These are phyloP conservation scores for Scalopus aquaticus DNA, from an alignment of 2,113 vertebrate species.

Conservation along the genomic window DNA sequence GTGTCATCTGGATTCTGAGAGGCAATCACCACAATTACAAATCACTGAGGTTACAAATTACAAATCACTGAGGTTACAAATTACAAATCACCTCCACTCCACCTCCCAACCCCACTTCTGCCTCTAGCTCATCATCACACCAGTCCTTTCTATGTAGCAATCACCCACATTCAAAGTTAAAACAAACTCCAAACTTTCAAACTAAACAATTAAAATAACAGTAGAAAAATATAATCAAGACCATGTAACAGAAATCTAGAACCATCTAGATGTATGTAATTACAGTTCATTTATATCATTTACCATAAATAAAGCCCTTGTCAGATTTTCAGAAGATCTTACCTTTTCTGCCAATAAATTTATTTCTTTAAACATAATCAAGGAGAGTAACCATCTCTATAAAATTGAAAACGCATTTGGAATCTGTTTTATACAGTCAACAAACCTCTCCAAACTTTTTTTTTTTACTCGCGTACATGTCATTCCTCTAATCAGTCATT, in stretches of 20 bases:
- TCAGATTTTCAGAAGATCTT: not conserved
- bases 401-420: not conserved
- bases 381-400: not conserved
- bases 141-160: not conserved
- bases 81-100: no score
- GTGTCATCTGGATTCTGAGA: not conserved
- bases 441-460: not conserved
- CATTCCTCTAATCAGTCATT: not conserved
- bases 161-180: not conserved
- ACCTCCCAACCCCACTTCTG: not conserved
- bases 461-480: not conserved
- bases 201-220: not conserved
- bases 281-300: not conserved
- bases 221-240: not conserved
- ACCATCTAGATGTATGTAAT: not conserved
- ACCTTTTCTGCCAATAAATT: not conserved
- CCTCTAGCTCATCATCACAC: not conserved
- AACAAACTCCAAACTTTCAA: not conserved
- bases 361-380: not conserved
- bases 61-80: no score
- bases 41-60: no score
- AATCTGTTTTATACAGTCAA: not conserved
- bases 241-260: not conserved
- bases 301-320: not conserved
- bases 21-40: not conserved